phyloP scores from a whole-genome alignment of 2,888 invertebrate genomes.

The Phalera bucephala region DNA sequence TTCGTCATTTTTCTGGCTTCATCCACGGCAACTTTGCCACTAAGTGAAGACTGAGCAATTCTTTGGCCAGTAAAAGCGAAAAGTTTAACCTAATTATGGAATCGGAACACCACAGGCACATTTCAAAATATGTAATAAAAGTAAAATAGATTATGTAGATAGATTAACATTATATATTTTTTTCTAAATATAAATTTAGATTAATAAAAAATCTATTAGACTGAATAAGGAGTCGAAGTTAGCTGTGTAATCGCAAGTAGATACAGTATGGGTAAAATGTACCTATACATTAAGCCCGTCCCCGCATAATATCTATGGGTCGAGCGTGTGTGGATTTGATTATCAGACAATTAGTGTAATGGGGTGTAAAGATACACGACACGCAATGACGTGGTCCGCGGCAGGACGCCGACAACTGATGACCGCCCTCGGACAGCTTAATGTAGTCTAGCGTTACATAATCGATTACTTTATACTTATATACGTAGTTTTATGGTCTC shows the following conservation, averaged over 20 bases:
- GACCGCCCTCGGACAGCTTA: slow-evolving; percentile 28
- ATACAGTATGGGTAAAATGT: slow-evolving; percentile 10
- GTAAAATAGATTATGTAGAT: slow-evolving; percentile 2
- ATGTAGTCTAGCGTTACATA: slow-evolving; percentile 15
- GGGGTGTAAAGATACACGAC: slow-evolving; percentile 44
- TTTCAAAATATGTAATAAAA: neutral
- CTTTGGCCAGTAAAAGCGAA: slow-evolving; percentile 13
- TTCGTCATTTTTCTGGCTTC: slow-evolving; percentile 46
- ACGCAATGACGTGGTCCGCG: slow-evolving; percentile 36
- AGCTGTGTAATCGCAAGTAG: no score
- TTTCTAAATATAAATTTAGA: no score
- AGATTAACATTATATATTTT: no score
- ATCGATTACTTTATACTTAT: no score
- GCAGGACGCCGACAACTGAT: slow-evolving; percentile 22
- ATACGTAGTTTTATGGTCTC: no score
- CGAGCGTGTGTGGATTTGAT: slow-evolving; percentile 36
- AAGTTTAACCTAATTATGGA: neutral
- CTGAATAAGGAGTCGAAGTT: no score
- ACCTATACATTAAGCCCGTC: slow-evolving; percentile 5
- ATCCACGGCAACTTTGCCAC: slow-evolving; percentile 26
- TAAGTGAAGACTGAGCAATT: slow-evolving; percentile 35
- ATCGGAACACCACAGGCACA: no score
- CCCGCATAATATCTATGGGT: slow-evolving; percentile 12
- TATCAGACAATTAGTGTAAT: slow-evolving; percentile 51
- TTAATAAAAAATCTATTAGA: slow-evolving; percentile 12